Percentiles rank a stretch among this genome's conserved stretches.
These are phyloP conservation scores for Cercopithecus mona DNA, from an alignment of 2,113 vertebrate genomes.

Conservation along the genomic window DNA sequence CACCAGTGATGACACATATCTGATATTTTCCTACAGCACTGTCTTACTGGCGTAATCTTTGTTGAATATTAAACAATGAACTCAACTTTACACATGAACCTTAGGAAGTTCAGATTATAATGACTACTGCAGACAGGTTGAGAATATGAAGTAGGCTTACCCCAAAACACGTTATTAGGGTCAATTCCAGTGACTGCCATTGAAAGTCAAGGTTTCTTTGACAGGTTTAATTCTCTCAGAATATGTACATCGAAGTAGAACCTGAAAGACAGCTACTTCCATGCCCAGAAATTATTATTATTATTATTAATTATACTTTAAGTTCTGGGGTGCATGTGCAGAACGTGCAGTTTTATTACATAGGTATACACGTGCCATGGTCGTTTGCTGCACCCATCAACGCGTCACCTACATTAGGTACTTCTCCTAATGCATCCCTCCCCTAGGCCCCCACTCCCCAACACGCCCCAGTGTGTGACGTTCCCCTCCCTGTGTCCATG, in stretches of 20 bases:
- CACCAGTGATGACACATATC: background rate
- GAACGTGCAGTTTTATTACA: no score
- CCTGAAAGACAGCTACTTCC: background rate
- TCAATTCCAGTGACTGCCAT: background rate
- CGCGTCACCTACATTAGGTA: no score
- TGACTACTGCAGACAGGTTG: background rate
- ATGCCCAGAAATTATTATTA: background rate
- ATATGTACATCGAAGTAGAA: background rate
- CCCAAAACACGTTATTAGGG: background rate
- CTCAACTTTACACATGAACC: background rate
- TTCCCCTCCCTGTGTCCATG: no score
- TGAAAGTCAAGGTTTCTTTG: background rate
- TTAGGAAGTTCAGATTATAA: background rate
- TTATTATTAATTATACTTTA: background rate
- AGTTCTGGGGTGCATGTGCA: no score
- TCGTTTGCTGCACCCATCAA: no score
- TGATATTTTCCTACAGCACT: background rate
- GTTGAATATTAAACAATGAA: constrained; percentile 48
- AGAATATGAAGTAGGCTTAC: background rate
- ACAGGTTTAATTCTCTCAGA: background rate
- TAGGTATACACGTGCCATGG: no score
- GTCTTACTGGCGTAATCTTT: background rate
- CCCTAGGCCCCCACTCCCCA: no score
- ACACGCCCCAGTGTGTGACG: no score
- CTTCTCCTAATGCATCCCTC: no score